Conservation (phyloP, 1,140 invertebrate genomes). For the Caenorhabditis elegans region WBcel235 BX284604.4:14931501-14932000, state of each 20-base stretch:
- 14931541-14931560: too few relatives aligned
- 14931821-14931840: neutral
- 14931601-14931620: neutral
- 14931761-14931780: constrained; percentile 35
- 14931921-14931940: too few relatives aligned
- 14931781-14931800: neutral
- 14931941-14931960: too few relatives aligned
- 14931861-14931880: too few relatives aligned
- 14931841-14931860: neutral
- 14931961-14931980: too few relatives aligned
- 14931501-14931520: too few relatives aligned
- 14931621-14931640: constrained; percentile 40
- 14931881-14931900: constrained; percentile 20
- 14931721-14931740: constrained; percentile 34
- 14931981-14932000: too few relatives aligned
- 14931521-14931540: too few relatives aligned
- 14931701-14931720: constrained; percentile 15
- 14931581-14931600: too few relatives aligned
- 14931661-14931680: constrained; percentile 31
- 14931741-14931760: constrained; percentile 27
- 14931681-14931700: constrained; percentile 17
- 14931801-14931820: neutral
- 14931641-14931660: constrained; percentile 37
- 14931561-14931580: too few relatives aligned
- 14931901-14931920: too few relatives aligned